A percentile compares a stretch with the other conserved stretches of the same genome.
phyloP scores from a whole-genome alignment of 1,140 invertebrate species.

The Brachionus calyciflorus region DNA sequence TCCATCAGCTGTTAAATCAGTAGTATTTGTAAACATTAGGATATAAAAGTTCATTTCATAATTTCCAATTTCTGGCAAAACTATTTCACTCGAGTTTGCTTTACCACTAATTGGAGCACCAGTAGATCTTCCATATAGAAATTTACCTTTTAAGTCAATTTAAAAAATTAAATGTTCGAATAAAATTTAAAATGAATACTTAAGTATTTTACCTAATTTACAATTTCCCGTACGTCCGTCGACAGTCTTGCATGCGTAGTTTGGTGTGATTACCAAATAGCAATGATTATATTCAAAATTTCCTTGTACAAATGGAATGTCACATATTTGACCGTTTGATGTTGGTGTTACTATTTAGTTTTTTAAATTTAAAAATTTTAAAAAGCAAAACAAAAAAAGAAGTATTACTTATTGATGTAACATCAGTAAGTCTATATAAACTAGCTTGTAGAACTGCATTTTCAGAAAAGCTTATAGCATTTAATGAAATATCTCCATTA shows the following conservation, averaged over 20 bases:
- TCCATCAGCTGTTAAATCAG: background rate
- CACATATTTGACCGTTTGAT: background rate
- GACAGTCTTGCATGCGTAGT: background rate
- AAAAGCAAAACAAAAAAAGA: background rate
- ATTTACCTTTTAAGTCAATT: background rate
- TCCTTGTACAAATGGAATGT: background rate
- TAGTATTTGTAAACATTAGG: constrained; percentile 11
- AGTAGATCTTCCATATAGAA: background rate
- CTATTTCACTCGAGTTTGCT: background rate
- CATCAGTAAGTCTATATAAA: background rate
- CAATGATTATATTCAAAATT: constrained; percentile 4
- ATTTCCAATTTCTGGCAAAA: background rate
- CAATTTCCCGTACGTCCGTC: background rate
- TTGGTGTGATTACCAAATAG: background rate
- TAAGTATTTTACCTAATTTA: background rate
- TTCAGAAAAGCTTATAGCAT: background rate
- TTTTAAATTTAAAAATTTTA: background rate
- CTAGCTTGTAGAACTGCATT: too few species aligned
- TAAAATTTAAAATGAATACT: background rate
- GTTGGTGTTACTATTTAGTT: background rate
- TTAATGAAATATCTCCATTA: too few species aligned
- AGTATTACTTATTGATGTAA: constrained; percentile 4
- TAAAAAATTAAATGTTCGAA: too few species aligned
- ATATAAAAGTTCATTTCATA: constrained; percentile 22
- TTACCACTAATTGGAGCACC: background rate